Conservation (phyloP, 1,140 invertebrate species). For the Meloidogyne exigua region DNA sequence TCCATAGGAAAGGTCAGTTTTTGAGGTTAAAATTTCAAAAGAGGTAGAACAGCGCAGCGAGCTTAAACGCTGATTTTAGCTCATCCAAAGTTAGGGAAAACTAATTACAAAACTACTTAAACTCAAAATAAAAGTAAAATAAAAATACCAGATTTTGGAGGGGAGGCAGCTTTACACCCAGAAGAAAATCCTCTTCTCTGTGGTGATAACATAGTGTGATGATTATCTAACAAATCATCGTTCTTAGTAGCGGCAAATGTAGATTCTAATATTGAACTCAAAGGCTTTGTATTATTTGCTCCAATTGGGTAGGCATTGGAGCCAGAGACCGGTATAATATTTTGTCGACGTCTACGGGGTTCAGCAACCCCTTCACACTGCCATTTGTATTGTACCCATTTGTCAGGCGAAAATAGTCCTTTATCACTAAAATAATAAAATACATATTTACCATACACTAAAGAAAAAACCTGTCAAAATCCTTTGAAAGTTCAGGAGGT, state of each 20-base stretch:
- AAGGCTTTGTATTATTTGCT: not conserved
- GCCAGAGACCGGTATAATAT: conserved; percentile 11
- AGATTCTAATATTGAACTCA: conserved; percentile 3
- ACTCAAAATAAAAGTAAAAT: no score
- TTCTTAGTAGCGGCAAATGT: not conserved
- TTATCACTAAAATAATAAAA: conserved; percentile 29
- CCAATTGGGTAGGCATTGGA: not conserved
- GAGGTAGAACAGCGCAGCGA: no score
- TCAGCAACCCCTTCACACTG: conserved; percentile 38
- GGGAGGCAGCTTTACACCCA: conserved; percentile 31
- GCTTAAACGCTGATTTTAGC: no score
- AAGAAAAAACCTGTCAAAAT: conserved; percentile 29
- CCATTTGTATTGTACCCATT: conserved; percentile 38
- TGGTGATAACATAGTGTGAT: conserved; percentile 27
- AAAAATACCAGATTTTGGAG: conserved; percentile 20
- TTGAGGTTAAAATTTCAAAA: no score
- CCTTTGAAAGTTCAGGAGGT: conserved; percentile 25
- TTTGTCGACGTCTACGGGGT: conserved; percentile 30
- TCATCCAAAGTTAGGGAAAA: no score
- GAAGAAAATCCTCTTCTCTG: conserved; percentile 28
- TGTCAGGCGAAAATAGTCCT: conserved; percentile 38
- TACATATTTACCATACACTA: not conserved
- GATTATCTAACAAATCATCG: not conserved
- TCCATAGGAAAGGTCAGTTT: no score
- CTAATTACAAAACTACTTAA: not conserved